A percentile compares a stretch with the other conserved stretches of the same genome.
phyloP scores from a whole-genome alignment of 1,140 invertebrate genomes.

The Drosophila sproati region DNA sequence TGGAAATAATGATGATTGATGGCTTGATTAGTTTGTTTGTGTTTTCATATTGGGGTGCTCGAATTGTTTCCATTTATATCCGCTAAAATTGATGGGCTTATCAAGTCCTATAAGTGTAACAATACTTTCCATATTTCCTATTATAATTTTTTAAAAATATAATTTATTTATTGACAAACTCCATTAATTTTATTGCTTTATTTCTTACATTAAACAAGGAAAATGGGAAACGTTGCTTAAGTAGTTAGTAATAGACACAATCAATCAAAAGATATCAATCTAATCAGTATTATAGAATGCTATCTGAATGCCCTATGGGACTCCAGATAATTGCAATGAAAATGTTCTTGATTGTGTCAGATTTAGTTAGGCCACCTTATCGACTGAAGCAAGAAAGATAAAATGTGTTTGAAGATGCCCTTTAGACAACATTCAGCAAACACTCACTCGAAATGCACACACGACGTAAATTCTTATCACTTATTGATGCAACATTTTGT shows the following conservation, averaged over 20 bases:
- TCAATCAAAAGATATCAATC: conserved; percentile 23
- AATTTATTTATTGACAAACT: too few relatives aligned
- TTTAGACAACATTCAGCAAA: conserved; percentile 1
- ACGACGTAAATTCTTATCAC: conserved; percentile 4
- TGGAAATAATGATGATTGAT: conserved; percentile 53
- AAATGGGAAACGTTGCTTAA: not conserved
- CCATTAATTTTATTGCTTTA: too few relatives aligned
- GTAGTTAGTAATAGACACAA: not conserved
- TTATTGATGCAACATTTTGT: not conserved
- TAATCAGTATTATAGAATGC: not conserved
- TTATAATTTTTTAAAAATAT: too few relatives aligned
- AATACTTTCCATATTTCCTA: too few relatives aligned
- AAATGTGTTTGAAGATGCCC: conserved; percentile 8
- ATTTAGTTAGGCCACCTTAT: conserved; percentile 36
- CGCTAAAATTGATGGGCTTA: too few relatives aligned
- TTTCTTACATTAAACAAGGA: too few relatives aligned
- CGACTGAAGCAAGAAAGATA: conserved; percentile 16
- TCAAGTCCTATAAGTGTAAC: too few relatives aligned
- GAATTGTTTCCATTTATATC: conserved; percentile 12
- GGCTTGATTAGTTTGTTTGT: conserved; percentile 45
- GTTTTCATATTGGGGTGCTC: conserved; percentile 3
- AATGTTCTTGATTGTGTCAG: conserved; percentile 31
- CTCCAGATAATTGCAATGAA: not conserved
- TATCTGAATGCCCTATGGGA: not conserved
- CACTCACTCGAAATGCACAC: not conserved